Evolutionary conservation across 2,113 vertebrate species (phyloP), one percentile per base, ranked within the genome.

Genomic region (Lathamus discolor): DNA sequence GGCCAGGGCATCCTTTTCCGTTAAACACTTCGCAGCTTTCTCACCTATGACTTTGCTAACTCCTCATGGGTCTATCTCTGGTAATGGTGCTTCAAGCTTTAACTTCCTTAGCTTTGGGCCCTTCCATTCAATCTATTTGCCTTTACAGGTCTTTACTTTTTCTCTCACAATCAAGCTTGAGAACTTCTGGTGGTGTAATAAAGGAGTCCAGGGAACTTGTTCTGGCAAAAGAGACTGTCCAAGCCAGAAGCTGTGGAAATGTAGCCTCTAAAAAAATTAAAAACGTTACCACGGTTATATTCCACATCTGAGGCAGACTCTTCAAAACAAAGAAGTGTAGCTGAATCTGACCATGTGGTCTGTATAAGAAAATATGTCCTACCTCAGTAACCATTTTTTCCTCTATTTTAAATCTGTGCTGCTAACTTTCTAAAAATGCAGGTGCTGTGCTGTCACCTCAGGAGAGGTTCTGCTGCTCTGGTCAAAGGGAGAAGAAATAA

Each of bases 161-260:
- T 80, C 72, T 88, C 55, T 93, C n/a, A 62, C 86, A 96, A 95
- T 94, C 97, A 97, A 97, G 94, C 97, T 97, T 97, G 96, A 96
- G 97, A 97, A 64, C 66, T 91, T 92, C 16, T 89, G 87, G 94
- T 97, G 97, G 94, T 96, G 82, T 69, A 68, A 86, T 83, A 78
- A 96, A 88, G 91, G 93, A 73, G 94, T 89, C 86, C 89, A 87
- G 77, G 91, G 92, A 94, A 88, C 91, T 93, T 78, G 13, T 93
- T 95, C 77, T 89, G 55, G 48, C 43, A 73, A 62, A 94, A 46
- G 48, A 66, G 13, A 52, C 15, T 77, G 39, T 68, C 55, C 24
- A 74, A 94, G 12, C 37, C 81, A 90, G 43, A 73, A 84, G 33
- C 55, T 73, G 28, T 51, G 41, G 11, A 93, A 96, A 88, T 74